Conservation (phyloP, 92 coral and sea anemone species). For the Epizoanthus illoricatus region DNA sequence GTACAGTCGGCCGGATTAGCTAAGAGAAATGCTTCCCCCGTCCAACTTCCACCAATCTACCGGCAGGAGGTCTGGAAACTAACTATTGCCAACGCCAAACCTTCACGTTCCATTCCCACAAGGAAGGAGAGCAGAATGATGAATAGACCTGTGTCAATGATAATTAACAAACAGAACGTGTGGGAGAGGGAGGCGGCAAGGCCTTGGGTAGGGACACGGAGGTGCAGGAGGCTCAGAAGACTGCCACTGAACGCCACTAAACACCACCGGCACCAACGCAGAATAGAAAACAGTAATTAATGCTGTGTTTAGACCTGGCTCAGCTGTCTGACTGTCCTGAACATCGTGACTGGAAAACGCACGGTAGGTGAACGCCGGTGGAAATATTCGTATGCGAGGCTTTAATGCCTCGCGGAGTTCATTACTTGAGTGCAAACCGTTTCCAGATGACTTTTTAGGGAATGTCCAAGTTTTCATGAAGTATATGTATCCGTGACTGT, state of each 20-base stretch:
- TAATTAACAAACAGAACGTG: constrained; percentile 1
- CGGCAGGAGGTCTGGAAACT: constrained; percentile 65
- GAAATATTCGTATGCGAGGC: no score
- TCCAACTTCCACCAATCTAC: constrained; percentile 68
- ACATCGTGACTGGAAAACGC: no score
- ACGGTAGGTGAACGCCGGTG: no score
- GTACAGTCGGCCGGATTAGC: neutral
- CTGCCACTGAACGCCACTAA: constrained; percentile 15
- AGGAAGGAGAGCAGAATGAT: constrained; percentile 9
- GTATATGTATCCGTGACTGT: no score
- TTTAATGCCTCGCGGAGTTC: no score
- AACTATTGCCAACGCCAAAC: constrained; percentile 36
- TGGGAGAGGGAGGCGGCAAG: neutral
- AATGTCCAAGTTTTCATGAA: no score
- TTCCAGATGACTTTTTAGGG: no score
- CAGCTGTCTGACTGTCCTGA: no score
- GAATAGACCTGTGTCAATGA: neutral
- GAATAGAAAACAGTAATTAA: neutral
- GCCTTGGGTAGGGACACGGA: neutral
- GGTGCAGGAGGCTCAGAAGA: neutral
- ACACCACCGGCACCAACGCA: constrained; percentile 3
- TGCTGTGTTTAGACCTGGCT: no score
- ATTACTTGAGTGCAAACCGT: no score
- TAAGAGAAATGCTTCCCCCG: neutral
- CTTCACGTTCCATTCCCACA: constrained; percentile 22